These are phyloP conservation scores for Eutrigla gurnardus DNA, from an alignment of 2,797 vertebrate genomes.

Conservation along the genomic window DNA sequence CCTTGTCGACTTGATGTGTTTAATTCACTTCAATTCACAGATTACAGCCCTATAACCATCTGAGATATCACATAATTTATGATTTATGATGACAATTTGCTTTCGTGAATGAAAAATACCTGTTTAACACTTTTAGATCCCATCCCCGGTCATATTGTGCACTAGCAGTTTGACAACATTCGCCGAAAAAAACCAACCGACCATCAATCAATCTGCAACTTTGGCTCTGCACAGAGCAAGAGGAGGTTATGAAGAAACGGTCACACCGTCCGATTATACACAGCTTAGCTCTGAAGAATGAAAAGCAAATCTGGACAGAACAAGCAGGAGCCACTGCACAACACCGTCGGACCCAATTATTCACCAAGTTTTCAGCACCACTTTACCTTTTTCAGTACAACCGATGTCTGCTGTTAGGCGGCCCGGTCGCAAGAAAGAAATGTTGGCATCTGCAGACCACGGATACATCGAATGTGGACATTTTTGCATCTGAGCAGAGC, in stretches of 20 bases:
- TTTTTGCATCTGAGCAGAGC: background rate
- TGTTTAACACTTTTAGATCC: no score
- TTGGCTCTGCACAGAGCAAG: no score
- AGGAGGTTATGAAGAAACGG: no score
- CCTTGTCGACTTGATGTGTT: rapidly evolving
- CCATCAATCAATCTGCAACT: background rate
- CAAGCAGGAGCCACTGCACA: no score
- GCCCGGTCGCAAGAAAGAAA: no score
- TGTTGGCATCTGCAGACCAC: no score
- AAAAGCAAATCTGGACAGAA: background rate
- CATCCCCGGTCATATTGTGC: no score
- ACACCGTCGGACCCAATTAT: no score
- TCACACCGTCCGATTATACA: background rate
- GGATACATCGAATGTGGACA: background rate
- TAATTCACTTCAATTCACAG: background rate
- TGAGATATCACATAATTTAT: background rate
- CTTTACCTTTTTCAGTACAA: background rate
- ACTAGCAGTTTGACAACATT: no score
- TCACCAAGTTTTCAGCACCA: background rate
- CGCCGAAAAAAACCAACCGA: background rate
- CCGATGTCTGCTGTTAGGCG: background rate
- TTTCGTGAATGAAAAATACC: no score
- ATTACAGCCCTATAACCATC: background rate
- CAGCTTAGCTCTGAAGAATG: background rate
- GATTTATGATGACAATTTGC: no score